These are phyloP conservation scores for Brenthis hecate DNA, from an alignment of 2,888 invertebrate species.

Conservation along the genomic window DNA sequence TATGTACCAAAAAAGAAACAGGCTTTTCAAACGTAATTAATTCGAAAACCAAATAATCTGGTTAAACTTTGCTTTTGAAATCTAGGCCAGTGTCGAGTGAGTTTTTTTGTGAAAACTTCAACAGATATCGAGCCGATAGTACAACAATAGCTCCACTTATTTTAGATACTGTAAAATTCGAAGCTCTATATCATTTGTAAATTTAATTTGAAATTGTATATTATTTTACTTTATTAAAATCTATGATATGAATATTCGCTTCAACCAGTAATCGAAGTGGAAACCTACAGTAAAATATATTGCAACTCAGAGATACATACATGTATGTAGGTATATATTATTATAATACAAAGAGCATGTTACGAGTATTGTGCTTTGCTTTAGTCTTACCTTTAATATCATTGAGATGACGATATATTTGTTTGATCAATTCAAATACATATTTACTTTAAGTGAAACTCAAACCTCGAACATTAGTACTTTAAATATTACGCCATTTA, in stretches of 20 bases:
- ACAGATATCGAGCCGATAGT: slow-evolving; percentile 14
- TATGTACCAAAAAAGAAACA: not conserved
- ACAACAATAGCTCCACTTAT: slow-evolving; percentile 11
- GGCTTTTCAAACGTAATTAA: slow-evolving; percentile 10
- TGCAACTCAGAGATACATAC: no score
- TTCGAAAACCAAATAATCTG: slow-evolving; percentile 8
- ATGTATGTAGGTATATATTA: no score
- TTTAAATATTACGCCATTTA: not conserved
- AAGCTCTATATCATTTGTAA: not conserved
- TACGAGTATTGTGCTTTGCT: no score
- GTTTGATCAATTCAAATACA: no score
- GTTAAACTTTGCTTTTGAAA: slow-evolving; percentile 3
- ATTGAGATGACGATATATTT: not conserved
- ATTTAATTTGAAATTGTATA: not conserved
- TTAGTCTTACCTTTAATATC: not conserved
- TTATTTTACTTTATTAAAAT: no score
- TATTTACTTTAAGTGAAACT: no score
- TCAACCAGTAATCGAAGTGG: no score
- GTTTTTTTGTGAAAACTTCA: not conserved
- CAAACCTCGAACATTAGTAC: no score
- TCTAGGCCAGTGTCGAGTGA: slow-evolving; percentile 3
- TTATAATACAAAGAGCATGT: no score
- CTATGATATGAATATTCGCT: no score
- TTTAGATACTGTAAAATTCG: slow-evolving; percentile 6
- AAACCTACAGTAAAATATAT: no score